Evolutionary conservation across 2,888 invertebrate species (phyloP).

Genomic region (Philereme transversata): DNA sequence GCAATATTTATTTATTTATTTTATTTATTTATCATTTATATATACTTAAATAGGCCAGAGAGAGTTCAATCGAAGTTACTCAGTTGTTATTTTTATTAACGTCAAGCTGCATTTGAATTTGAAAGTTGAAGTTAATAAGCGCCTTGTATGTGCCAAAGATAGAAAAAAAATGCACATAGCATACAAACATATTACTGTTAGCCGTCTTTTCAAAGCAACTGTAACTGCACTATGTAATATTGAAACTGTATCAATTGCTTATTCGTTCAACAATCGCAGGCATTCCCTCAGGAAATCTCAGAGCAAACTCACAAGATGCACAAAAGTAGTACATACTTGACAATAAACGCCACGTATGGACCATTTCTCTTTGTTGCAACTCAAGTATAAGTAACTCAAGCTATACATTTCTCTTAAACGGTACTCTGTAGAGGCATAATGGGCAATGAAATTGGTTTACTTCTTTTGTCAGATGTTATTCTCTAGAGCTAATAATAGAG

Average conservation of each 20-base stretch:
- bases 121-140: no score
- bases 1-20: no score
- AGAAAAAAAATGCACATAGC: background rate
- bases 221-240: background rate
- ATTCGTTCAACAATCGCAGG: slow-evolving; percentile 13
- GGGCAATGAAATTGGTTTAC: no score
- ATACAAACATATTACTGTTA: no score
- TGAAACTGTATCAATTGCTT: slow-evolving; percentile 11
- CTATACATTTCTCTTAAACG: background rate
- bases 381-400: background rate
- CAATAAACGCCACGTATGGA: background rate
- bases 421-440: no score
- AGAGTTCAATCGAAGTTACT: no score
- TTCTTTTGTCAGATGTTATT: background rate
- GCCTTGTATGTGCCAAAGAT: no score
- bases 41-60: no score
- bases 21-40: no score
- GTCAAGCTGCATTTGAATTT: no score
- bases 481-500: no score
- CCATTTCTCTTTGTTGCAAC: background rate
- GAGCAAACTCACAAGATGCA: slow-evolving; percentile 6
- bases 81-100: no score
- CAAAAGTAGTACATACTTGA: background rate
- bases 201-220: background rate
- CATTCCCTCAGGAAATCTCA: slow-evolving; percentile 22